Evolutionary conservation across 2,888 invertebrate species (phyloP).

Genomic region (Yponomeuta evonymella): DNA sequence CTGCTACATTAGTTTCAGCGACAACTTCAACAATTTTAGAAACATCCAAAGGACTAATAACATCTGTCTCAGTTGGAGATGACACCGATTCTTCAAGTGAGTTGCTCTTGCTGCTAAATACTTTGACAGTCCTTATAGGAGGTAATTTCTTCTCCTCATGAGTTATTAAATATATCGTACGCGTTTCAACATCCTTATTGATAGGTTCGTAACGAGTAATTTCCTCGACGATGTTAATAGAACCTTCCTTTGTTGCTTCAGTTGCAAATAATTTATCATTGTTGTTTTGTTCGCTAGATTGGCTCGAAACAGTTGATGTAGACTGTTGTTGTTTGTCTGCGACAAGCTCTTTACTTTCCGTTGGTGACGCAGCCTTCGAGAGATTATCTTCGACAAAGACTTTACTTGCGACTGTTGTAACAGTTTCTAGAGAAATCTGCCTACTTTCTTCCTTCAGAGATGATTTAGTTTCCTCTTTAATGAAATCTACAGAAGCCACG

Average conservation of each 20-base stretch:
- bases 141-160: slow-evolving; percentile 83
- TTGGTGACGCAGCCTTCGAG: background rate
- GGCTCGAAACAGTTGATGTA: slow-evolving; percentile 24
- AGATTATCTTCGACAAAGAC: slow-evolving; percentile 4
- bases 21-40: background rate
- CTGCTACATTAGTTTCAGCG: background rate
- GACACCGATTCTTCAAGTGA: slow-evolving; percentile 29
- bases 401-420: slow-evolving; percentile 24
- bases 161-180: slow-evolving; percentile 80
- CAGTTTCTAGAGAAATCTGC: slow-evolving; percentile 16
- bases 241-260: slow-evolving; percentile 41
- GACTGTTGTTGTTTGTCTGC: slow-evolving; percentile 22
- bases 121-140: slow-evolving; percentile 74
- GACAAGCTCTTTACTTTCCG: background rate
- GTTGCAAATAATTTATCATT: slow-evolving; percentile 53
- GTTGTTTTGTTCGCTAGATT: slow-evolving; percentile 57
- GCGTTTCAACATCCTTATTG: slow-evolving; percentile 50
- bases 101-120: slow-evolving; percentile 79
- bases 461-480: slow-evolving; percentile 42
- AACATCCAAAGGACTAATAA: slow-evolving; percentile 24
- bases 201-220: slow-evolving; percentile 46
- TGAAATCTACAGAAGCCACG: slow-evolving; percentile 53
- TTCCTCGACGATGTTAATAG: slow-evolving; percentile 50
- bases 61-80: slow-evolving; percentile 17
- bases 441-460: slow-evolving; percentile 25